phyloP scores from a whole-genome alignment of 2,113 vertebrate species.

The Numida meleagris region DNA sequence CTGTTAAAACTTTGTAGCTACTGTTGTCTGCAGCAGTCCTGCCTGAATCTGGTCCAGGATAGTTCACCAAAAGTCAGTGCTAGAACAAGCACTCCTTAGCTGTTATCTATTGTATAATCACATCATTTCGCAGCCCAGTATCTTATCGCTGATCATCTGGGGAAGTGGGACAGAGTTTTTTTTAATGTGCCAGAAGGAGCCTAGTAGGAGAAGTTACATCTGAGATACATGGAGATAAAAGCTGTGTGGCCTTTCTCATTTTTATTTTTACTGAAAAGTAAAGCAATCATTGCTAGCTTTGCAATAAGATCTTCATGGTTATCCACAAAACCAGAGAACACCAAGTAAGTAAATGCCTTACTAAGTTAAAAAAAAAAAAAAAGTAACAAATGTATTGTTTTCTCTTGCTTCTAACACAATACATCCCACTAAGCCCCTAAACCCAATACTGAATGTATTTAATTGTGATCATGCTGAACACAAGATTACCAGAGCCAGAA shows the following conservation, averaged over 20 bases:
- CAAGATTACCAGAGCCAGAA: conserved; percentile 52
- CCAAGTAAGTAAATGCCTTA: conserved; percentile 35
- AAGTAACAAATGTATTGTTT: conserved; percentile 56
- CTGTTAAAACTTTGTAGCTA: conserved; percentile 7
- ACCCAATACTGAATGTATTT: conserved; percentile 53
- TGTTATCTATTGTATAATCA: conserved; percentile 7
- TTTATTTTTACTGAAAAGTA: conserved; percentile 31
- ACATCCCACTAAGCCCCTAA: conserved; percentile 50
- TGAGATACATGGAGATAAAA: neutral
- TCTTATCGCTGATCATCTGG: conserved; percentile 24
- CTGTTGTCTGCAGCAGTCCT: neutral
- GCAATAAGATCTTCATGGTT: conserved; percentile 21
- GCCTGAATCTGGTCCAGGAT: neutral
- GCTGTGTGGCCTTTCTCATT: neutral
- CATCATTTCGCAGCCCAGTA: neutral
- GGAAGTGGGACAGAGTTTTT: neutral
- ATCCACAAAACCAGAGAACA: conserved; percentile 33
- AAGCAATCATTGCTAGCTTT: neutral
- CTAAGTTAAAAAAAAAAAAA: conserved; percentile 20
- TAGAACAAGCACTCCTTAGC: neutral
- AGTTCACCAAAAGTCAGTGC: conserved; percentile 15
- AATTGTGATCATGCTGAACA: conserved; percentile 60
- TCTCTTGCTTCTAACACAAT: conserved; percentile 62
- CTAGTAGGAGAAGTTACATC: neutral
- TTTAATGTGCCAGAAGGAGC: neutral